Evolutionary conservation across 2,888 invertebrate genomes (phyloP).

Genomic region (Heliconius hortense): DNA sequence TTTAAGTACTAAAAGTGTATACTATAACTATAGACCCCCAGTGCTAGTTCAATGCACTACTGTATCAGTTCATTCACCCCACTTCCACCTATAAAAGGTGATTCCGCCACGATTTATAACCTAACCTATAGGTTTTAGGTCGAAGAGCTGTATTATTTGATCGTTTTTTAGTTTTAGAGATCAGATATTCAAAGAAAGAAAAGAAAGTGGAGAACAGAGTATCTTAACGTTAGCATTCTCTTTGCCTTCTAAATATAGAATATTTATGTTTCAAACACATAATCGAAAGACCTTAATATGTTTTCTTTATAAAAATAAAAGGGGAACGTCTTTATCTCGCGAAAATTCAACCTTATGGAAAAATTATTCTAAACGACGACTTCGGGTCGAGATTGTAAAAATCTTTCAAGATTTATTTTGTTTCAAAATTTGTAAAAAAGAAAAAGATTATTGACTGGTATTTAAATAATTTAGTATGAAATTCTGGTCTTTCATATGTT

Average conservation of each 20-base stretch:
- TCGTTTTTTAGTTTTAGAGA: background rate
- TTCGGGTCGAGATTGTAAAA: constrained; percentile 18
- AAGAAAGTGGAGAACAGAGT: background rate
- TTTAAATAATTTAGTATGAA: constrained; percentile 14
- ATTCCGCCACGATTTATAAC: background rate
- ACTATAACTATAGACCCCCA: background rate
- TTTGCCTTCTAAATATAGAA: no score
- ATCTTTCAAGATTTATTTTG: constrained; percentile 30
- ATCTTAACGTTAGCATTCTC: no score
- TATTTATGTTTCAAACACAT: background rate
- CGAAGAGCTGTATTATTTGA: background rate
- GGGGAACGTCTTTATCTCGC: constrained; percentile 21
- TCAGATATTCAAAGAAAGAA: background rate
- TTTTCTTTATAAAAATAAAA: constrained; percentile 23
- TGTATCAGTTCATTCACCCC: background rate
- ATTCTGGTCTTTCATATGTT: background rate
- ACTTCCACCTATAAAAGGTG: constrained; percentile 7
- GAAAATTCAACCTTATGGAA: constrained; percentile 34
- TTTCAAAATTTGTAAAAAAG: constrained; percentile 12
- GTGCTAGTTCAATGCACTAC: background rate
- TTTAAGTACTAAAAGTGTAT: background rate
- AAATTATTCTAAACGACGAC: constrained; percentile 28
- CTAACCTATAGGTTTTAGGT: background rate
- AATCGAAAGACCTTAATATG: background rate
- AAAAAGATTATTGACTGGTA: constrained; percentile 2